phyloP scores from a whole-genome alignment of 2,113 vertebrate genomes.

The Phalacrocorax carbo region DNA sequence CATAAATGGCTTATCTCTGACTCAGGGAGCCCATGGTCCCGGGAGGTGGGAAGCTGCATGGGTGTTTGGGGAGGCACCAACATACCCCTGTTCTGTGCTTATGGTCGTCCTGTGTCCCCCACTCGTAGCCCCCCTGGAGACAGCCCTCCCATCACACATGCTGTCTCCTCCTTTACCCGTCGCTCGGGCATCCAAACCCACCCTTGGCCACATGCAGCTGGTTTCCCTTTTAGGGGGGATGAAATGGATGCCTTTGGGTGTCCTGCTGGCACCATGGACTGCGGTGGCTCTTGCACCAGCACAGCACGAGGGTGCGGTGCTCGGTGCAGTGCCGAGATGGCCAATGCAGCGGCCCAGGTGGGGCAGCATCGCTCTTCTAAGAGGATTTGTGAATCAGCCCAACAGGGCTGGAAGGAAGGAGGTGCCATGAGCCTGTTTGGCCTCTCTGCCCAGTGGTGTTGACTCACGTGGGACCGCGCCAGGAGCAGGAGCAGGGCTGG shows the following conservation, averaged over 20 bases:
- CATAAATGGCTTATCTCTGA: not conserved
- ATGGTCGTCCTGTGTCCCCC: not conserved
- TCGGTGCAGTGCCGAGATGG: fast-evolving
- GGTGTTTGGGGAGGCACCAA: not conserved
- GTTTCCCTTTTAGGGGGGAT: not conserved
- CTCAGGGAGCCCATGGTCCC: not conserved
- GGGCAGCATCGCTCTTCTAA: not conserved
- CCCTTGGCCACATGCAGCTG: not conserved
- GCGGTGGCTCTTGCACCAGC: not conserved
- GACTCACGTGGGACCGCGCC: not conserved
- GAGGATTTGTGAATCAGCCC: not conserved
- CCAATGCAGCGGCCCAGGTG: fast-evolving
- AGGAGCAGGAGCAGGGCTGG: not conserved
- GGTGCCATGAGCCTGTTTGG: not conserved
- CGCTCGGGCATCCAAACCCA: not conserved
- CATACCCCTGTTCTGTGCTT: not conserved
- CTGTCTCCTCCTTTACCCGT: not conserved
- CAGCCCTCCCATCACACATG: not conserved
- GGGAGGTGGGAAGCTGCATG: not conserved
- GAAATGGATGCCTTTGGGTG: not conserved
- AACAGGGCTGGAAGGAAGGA: not conserved
- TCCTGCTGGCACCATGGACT: not conserved
- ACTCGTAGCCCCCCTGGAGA: not conserved
- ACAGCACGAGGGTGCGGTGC: fast-evolving
- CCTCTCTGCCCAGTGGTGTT: not conserved